phyloP scores from a whole-genome alignment of 2,888 invertebrate genomes.

The Muscina levida region DNA sequence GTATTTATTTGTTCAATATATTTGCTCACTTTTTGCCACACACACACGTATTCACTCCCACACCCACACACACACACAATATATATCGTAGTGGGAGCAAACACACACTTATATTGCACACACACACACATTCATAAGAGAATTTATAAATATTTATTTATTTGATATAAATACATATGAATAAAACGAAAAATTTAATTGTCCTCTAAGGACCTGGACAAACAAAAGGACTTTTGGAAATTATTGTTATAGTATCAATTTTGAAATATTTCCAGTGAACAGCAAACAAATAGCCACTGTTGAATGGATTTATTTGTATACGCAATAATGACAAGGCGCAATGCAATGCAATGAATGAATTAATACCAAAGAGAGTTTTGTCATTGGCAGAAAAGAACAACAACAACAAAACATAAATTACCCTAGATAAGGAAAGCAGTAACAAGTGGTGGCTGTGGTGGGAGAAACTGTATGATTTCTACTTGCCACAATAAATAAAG shows the following conservation, averaged over 20 bases:
- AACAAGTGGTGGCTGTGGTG: too few species aligned
- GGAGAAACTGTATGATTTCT: too few species aligned
- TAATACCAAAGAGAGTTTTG: too few species aligned
- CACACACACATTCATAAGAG: too few species aligned
- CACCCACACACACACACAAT: too few species aligned
- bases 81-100: too few species aligned
- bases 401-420: too few species aligned
- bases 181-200: slow-evolving; percentile 27
- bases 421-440: too few species aligned
- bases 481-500: too few species aligned
- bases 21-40: not conserved
- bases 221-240: slow-evolving; percentile 1
- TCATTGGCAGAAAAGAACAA: too few species aligned
- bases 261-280: slow-evolving; percentile 10
- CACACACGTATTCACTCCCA: not conserved
- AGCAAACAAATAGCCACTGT: not conserved
- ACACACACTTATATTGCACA: too few species aligned
- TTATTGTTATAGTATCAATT: slow-evolving; percentile 6
- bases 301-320: slow-evolving; percentile 13
- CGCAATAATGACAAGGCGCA: not conserved
- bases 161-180: slow-evolving; percentile 14
- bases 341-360: too few species aligned
- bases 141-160: slow-evolving; percentile 21
- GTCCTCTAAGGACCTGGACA: slow-evolving; percentile 18
- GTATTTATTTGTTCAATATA: slow-evolving; percentile 8